phyloP scores from a whole-genome alignment of 2,113 vertebrate species.

The Eurypyga helias region DNA sequence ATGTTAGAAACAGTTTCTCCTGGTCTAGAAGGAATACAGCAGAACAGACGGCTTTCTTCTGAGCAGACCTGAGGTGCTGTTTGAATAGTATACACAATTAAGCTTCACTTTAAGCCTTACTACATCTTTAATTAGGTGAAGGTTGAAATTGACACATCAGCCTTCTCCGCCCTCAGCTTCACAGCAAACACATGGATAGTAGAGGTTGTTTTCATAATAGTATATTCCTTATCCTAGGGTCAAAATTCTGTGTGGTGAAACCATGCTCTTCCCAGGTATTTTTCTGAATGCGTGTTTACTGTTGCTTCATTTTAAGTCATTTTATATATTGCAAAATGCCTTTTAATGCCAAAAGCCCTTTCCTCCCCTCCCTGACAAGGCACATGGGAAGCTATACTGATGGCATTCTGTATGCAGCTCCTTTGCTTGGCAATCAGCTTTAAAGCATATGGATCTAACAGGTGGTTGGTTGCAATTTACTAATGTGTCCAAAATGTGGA shows the following conservation, averaged over 20 bases:
- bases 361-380: background rate
- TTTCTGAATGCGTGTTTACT: background rate
- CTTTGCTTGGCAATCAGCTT: constrained; percentile 29
- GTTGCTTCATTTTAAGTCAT: background rate
- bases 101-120: constrained; percentile 12
- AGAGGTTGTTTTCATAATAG: background rate
- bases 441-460: constrained; percentile 30
- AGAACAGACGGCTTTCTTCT: background rate
- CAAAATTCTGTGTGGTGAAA: background rate
- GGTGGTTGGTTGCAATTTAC: constrained; percentile 41
- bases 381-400: background rate
- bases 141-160: background rate
- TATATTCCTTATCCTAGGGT: background rate
- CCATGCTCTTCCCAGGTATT: background rate
- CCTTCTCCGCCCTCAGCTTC: background rate
- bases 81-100: background rate
- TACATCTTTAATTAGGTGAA: constrained; percentile 6
- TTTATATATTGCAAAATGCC: background rate
- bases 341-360: background rate
- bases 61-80: background rate
- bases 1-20: background rate
- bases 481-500: background rate
- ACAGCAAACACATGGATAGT: background rate
- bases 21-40: background rate
- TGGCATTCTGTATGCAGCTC: background rate